Evolutionary conservation across 2,113 vertebrate species (phyloP), one percentile per base, ranked within the genome.

Genomic region (Sprattus sprattus): DNA sequence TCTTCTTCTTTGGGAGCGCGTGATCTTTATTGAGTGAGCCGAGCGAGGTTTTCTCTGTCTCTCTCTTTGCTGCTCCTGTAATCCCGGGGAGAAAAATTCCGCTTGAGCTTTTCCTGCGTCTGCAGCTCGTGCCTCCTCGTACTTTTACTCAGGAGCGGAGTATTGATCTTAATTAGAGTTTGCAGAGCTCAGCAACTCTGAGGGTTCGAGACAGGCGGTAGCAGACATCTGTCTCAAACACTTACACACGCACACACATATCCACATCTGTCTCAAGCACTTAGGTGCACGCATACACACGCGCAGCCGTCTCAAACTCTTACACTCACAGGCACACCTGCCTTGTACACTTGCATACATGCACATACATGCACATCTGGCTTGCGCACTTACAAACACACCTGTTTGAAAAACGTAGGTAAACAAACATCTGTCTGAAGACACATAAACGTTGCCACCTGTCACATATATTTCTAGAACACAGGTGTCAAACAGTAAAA

Each of bases 161-260:
- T 95, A 96, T 95, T 95, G 95, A 95, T 95, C 95, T 96, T 96
- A 96, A 96, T 96, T 96, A 95, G 92, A 94, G 92, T 94, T 92
- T 95, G 95, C 94, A 88, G 92, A 95, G 93, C 94, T 95, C 94
- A 96, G 95, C 95, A 95, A 91, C 91, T 93, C 84, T 93, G 93
- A 93, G 92, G 91, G 89, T 92, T 93, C 94, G 86, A 95, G 93
- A 94, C 93, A 92, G 89, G 93, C 90, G 89, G 92, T 92, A 93
- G 93, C 92, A 93, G 90, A 93, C 92, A 94, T 94, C 93, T 92
- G 93, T 94, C 93, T 94, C 47, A 92, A 91, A 91, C 93, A 93
- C 94, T 95, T 94, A 93, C 87, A 88, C 94, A 91, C 93, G 88
- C 90, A 90, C 88, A 57, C 57, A 6, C 54, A 52, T n/a, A 1